Conservation (phyloP, 2,888 invertebrate species). For the Drosophila rellima region DNA sequence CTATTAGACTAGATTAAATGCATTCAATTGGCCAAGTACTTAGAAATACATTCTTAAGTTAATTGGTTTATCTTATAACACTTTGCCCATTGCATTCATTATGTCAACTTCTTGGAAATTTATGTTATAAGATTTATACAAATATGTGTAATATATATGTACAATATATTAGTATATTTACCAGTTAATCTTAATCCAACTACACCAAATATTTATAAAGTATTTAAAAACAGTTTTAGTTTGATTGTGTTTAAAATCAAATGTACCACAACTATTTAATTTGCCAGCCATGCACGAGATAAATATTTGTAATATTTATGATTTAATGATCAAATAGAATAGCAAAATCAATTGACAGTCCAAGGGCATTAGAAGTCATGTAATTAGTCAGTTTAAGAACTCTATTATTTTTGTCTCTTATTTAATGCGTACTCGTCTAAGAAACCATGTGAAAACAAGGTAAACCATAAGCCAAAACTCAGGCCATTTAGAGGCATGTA, state of each 20-base stretch:
- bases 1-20: too few species aligned
- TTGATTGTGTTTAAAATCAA: too few species aligned
- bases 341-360: background rate
- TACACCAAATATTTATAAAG: too few species aligned
- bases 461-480: conserved; percentile 29
- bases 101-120: too few species aligned
- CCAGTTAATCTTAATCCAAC: background rate
- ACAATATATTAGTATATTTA: background rate
- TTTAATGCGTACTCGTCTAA: conserved; percentile 2
- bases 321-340: background rate
- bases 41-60: too few species aligned
- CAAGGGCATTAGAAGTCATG: background rate
- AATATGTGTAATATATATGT: too few species aligned
- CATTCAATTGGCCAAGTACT: background rate
- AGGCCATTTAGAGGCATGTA: conserved; percentile 12
- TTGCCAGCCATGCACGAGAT: too few species aligned
- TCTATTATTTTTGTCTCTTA: conserved; percentile 17
- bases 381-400: conserved; percentile 12
- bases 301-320: background rate
- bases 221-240: too few species aligned
- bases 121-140: too few species aligned
- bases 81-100: too few species aligned
- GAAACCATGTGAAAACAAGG: conserved; percentile 23
- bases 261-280: too few species aligned
- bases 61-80: too few species aligned